Percentiles rank a stretch among this genome's conserved stretches.
These are phyloP conservation scores for Perca fluviatilis DNA, from an alignment of 2,113 vertebrate genomes.

Conservation along the genomic window DNA sequence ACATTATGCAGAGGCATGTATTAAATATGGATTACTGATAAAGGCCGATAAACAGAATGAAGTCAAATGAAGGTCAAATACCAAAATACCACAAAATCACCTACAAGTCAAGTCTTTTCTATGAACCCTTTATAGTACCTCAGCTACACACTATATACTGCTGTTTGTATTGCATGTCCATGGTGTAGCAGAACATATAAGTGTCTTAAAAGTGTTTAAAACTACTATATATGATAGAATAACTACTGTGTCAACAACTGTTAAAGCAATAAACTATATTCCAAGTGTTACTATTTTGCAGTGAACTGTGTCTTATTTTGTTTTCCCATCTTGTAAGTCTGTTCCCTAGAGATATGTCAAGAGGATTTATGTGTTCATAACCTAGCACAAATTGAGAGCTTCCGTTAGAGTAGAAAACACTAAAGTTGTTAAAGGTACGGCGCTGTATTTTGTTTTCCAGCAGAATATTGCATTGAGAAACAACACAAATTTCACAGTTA, in stretches of 20 bases:
- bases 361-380: conserved; percentile 2
- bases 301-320: conserved; percentile 7
- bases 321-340: neutral
- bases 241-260: neutral
- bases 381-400: neutral
- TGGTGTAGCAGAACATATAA: neutral
- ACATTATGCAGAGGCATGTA: conserved; percentile 31
- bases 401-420: neutral
- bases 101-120: conserved; percentile 32
- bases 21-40: conserved; percentile 16
- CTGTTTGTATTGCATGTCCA: neutral
- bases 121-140: conserved; percentile 5
- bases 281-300: neutral
- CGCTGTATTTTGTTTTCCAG: conserved; percentile 27
- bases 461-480: conserved; percentile 74
- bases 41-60: neutral
- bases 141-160: conserved; percentile 1
- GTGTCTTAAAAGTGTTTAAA: neutral
- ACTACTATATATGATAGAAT: neutral
- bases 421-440: conserved; percentile 2
- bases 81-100: conserved; percentile 46
- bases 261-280: conserved; percentile 38
- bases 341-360: neutral
- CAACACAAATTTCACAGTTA: conserved; percentile 81
- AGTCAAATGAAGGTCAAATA: conserved; percentile 64